phyloP scores from a whole-genome alignment of 2,888 invertebrate genomes.

The Pristionchus arcanus region DNA sequence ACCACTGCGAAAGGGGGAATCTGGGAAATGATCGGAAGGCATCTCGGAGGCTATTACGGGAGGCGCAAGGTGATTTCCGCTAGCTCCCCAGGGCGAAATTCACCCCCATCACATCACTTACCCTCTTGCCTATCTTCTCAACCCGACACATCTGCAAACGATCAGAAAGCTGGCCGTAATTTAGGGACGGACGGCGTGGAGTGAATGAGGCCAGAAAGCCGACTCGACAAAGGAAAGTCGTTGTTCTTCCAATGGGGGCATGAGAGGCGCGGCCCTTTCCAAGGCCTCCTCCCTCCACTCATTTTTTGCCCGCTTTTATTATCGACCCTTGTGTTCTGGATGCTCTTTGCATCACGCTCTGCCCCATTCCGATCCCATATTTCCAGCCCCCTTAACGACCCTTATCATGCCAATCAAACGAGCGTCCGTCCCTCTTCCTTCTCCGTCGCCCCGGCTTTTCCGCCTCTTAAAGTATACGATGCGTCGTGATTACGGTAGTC shows the following conservation, averaged over 20 bases:
- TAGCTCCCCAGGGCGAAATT: not conserved
- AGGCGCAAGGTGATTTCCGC: not conserved
- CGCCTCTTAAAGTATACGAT: too few relatives aligned
- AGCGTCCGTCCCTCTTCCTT: not conserved
- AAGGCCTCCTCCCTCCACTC: not conserved
- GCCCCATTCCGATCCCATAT: not conserved
- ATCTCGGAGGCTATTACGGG: not conserved
- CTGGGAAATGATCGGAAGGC: not conserved
- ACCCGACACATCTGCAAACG: slow-evolving; percentile 18
- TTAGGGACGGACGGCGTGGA: not conserved
- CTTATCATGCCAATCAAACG: slow-evolving; percentile 32
- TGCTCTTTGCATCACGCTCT: not conserved
- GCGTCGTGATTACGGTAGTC: too few relatives aligned
- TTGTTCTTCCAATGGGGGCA: not conserved
- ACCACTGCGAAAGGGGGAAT: too few relatives aligned
- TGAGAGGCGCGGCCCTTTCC: not conserved
- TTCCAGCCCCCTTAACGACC: slow-evolving; percentile 16
- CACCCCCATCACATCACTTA: not conserved
- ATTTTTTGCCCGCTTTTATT: not conserved
- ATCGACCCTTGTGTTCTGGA: not conserved
- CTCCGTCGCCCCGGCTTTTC: not conserved
- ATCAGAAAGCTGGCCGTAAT: slow-evolving; percentile 13
- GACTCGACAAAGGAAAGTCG: not conserved
- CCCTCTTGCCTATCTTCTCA: not conserved
- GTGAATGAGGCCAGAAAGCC: not conserved